Conservation (phyloP, 2,888 invertebrate species). For the Oligia strigilis region DNA sequence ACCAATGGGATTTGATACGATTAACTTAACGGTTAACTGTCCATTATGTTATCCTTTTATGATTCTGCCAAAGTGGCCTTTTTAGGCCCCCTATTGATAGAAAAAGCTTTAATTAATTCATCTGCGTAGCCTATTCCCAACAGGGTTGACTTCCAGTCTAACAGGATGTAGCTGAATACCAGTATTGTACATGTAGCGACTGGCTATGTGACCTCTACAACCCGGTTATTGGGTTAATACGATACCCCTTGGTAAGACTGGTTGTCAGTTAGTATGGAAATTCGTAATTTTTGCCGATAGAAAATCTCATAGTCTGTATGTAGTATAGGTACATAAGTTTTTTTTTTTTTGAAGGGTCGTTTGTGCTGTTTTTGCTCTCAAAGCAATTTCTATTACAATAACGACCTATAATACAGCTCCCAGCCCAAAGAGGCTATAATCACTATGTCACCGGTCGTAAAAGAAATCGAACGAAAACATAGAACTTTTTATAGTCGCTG, state of each 20-base stretch:
- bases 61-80: no score
- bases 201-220: no score
- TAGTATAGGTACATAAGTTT: not conserved
- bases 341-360: slow-evolving; percentile 5
- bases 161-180: no score
- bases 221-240: no score
- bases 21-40: no score
- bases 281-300: not conserved
- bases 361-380: not conserved
- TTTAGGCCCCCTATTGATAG: not conserved
- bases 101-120: not conserved
- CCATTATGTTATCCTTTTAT: no score
- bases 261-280: not conserved
- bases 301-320: not conserved
- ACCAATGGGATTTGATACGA: no score
- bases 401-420: slow-evolving; percentile 14
- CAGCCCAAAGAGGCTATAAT: slow-evolving; percentile 25
- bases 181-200: no score
- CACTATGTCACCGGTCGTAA: slow-evolving; percentile 34
- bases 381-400: slow-evolving; percentile 36
- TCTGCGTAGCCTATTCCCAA: no score
- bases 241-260: no score
- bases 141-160: no score
- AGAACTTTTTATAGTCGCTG: slow-evolving; percentile 41
- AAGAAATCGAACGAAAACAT: slow-evolving; percentile 51